Evolutionary conservation across 2,888 invertebrate genomes (phyloP).

Genomic region (Ceramica pisi): DNA sequence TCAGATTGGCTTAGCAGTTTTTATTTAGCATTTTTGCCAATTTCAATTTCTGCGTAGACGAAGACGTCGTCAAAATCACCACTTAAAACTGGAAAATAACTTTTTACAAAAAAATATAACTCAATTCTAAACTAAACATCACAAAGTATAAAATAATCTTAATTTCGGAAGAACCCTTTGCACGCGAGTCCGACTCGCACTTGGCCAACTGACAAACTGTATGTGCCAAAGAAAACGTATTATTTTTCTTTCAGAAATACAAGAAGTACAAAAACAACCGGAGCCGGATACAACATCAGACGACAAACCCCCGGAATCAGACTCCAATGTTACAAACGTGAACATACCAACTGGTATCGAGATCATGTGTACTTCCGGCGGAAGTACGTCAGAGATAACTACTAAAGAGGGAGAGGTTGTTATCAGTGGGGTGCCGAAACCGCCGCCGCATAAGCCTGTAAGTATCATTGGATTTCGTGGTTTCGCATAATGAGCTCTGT

Average conservation of each 20-base stretch:
- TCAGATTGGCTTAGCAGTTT: no score
- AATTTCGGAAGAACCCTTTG: no score
- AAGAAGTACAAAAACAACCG: slow-evolving; percentile 40
- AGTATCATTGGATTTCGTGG: slow-evolving; percentile 40
- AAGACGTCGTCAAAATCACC: no score
- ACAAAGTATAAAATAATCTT: no score
- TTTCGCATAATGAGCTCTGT: background rate
- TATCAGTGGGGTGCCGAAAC: slow-evolving; percentile 72
- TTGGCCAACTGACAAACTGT: no score
- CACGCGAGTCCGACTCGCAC: no score
- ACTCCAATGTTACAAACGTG: slow-evolving; percentile 53
- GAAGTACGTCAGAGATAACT: slow-evolving; percentile 66
- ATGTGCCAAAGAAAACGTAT: no score
- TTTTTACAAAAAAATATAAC: no score
- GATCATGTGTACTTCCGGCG: slow-evolving; percentile 66
- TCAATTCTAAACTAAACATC: no score
- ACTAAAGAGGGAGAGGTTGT: slow-evolving; percentile 69
- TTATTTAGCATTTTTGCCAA: no score
- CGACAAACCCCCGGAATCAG: background rate
- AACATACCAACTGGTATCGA: slow-evolving; percentile 68
- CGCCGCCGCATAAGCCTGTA: slow-evolving; percentile 67
- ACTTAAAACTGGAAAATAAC: no score
- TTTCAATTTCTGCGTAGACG: no score
- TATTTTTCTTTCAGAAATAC: slow-evolving; percentile 34
- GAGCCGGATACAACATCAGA: background rate